These are phyloP conservation scores for Cryptomyrus ogoouensis DNA, from an alignment of 2,113 vertebrate genomes.

Conservation along the genomic window DNA sequence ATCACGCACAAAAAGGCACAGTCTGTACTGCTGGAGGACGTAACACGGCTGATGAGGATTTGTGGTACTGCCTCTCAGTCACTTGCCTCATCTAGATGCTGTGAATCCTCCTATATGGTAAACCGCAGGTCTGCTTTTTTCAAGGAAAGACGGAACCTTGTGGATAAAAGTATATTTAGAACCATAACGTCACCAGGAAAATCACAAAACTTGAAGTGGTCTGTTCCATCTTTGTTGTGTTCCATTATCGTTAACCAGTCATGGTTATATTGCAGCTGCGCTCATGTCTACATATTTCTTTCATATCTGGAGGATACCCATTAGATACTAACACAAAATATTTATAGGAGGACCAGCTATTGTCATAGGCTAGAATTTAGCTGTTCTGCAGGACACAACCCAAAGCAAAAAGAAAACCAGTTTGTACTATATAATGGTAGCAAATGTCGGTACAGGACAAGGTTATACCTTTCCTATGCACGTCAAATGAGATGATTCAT, in stretches of 20 bases:
- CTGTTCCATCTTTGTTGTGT: background rate
- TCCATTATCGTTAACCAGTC: background rate
- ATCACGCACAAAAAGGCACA: background rate
- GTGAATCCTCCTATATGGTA: background rate
- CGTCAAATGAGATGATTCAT: conserved; percentile 7
- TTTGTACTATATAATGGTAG: background rate
- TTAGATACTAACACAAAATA: background rate
- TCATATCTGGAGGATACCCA: background rate
- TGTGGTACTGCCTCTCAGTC: background rate
- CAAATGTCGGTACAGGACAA: background rate
- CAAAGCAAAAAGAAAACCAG: background rate
- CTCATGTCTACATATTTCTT: background rate
- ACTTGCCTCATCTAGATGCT: background rate
- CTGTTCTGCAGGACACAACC: background rate
- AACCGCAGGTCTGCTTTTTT: background rate
- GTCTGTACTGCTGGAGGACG: background rate
- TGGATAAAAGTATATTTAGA: background rate
- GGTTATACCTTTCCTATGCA: background rate
- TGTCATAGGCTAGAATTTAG: background rate
- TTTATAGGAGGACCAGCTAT: background rate
- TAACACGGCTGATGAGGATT: background rate
- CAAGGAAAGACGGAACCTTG: background rate
- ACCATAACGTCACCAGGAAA: background rate
- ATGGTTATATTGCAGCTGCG: background rate
- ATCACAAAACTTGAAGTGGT: background rate